These are phyloP conservation scores for Microtus ochrogaster DNA, from an alignment of 2,113 vertebrate species.

Conservation along the genomic window DNA sequence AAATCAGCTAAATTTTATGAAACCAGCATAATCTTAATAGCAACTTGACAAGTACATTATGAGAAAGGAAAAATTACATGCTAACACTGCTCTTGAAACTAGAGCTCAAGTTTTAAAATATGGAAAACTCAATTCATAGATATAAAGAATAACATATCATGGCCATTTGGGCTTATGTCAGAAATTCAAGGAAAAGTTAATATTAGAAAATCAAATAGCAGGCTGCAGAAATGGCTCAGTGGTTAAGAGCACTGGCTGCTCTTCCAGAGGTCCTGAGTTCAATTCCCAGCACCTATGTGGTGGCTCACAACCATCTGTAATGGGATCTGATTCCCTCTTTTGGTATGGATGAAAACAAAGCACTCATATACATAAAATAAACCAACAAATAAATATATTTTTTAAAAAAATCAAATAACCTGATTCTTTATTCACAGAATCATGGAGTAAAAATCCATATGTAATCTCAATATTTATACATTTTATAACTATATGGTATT, in stretches of 20 bases:
- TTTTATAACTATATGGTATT: neutral
- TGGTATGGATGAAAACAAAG: no score
- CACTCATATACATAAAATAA: no score
- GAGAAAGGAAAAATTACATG: slow-evolving; percentile 31
- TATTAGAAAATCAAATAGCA: neutral
- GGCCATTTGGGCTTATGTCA: neutral
- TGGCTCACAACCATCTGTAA: no score
- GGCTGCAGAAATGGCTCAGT: no score
- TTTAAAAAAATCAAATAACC: neutral
- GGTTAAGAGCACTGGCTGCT: no score
- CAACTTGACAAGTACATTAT: slow-evolving; percentile 7
- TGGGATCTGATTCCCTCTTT: no score
- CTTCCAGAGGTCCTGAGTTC: no score
- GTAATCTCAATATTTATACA: neutral
- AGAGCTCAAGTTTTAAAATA: slow-evolving; percentile 24
- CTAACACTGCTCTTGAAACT: neutral
- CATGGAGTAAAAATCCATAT: neutral
- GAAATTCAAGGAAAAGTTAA: neutral
- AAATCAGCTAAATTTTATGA: slow-evolving; percentile 24
- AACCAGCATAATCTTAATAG: neutral
- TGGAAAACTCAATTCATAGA: neutral
- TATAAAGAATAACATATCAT: neutral
- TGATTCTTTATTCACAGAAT: slow-evolving; percentile 1
- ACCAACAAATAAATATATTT: no score
- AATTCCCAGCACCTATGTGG: no score